Evolutionary conservation across 2,797 vertebrate species (phyloP).

Genomic region (Megaceryle alcyon): DNA sequence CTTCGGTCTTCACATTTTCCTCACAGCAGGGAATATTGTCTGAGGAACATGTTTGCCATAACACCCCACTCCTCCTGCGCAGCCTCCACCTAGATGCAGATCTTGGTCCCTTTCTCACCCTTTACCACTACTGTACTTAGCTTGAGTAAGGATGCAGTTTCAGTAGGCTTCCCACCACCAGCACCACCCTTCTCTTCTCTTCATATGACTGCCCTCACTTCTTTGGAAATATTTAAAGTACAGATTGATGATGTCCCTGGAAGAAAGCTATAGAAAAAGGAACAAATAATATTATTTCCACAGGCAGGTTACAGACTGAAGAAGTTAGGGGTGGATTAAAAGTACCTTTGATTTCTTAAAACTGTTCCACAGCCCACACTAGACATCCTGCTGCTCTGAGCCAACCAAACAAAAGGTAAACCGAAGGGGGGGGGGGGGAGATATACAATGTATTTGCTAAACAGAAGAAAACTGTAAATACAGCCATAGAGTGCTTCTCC

Average conservation of each 20-base stretch:
- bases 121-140: not conserved
- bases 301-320: not conserved
- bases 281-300: not conserved
- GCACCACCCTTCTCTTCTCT: not conserved
- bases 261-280: not conserved
- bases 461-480: constrained; percentile 35
- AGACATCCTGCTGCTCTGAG: constrained; percentile 23
- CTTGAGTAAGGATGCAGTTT: not conserved
- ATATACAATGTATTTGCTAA: not conserved
- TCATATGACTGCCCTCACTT: not conserved
- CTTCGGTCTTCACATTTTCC: not conserved
- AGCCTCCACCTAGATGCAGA: not conserved
- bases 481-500: not conserved
- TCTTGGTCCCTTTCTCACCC: not conserved
- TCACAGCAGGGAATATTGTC: not conserved
- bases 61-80: not conserved
- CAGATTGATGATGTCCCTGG: not conserved
- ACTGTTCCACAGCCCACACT: constrained; percentile 23
- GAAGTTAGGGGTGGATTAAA: not conserved
- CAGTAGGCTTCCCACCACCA: not conserved
- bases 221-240: not conserved
- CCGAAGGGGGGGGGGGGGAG: not conserved
- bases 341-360: constrained; percentile 8
- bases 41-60: not conserved
- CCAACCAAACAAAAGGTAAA: constrained; percentile 6